Evolutionary conservation across 2,113 vertebrate species (phyloP), one percentile per base, ranked within the genome.

Genomic region (Pheucticus melanocephalus): DNA sequence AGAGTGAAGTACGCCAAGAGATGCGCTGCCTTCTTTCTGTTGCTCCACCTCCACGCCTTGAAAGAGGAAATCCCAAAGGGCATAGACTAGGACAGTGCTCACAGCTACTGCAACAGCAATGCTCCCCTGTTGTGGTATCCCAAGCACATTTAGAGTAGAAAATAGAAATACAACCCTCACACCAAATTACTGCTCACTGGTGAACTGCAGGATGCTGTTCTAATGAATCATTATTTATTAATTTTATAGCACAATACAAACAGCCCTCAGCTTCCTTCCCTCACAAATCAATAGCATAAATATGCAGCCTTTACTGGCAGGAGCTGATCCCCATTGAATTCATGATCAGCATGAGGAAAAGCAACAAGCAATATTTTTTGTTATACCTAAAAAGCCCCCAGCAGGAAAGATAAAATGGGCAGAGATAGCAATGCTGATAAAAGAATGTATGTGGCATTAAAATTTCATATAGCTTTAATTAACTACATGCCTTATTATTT

Each of bases 171-270:
- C 3, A 35, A 10, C 15, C 37, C 66, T 93, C 6, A 3, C 3
- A 50, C 27, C 53, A 80, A 65, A 94, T 40, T 25, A 56, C 48
- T 72, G 50, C 50, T 91, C 75, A 82, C 45, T 14, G 0, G 0
- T 40, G 59, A 95, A 70, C 71, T 82, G 28, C 88, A 91, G 82
- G 63, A 91, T 80, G 66, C 54, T 72, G 66, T 85, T 48, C 54
- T 93, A 94, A 88, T 86, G 79, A 92, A 90, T 85, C 84, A 95
- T 95, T 94, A 95, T 94, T 96, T 94, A 90, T 96, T 96, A 95
- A 94, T 94, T 92, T 92, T 82, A 89, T 37, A 71, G 85, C 82
- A 91, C 85, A 82, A 86, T 40, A 81, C 33, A 82, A 86, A 93
- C 88, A 95, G 47, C 82, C 66, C 47, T 90, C 86, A 48, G 71